Base-by-base conservation (phyloP, 2,113 vertebrate genomes). In the Symphodus melops region DNA sequence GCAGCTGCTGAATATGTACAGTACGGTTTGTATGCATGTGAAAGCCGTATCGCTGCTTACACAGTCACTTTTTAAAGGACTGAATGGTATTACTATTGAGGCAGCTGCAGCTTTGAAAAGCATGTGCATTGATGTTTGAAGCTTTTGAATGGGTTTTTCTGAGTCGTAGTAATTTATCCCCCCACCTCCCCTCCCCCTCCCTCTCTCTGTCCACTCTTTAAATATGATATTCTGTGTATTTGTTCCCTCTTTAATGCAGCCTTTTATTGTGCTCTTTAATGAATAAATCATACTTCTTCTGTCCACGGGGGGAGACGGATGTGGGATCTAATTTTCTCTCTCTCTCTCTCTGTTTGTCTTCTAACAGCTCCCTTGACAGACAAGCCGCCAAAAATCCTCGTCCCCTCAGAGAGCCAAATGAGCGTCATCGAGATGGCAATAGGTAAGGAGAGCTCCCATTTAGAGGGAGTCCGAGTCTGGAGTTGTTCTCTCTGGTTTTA, bases 371-470 rank as follows among this genome's bases (percentile, higher is more conserved):
- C 98, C 70, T 88, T 98, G 90, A 99, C 98, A 87, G 97, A 99
- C 95, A 97, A 97, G 88, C 96, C 98, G 86, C 98, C 97, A 74
- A 99, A 98, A 92, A 96, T 99, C 90, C 94, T 99, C 60, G 96
- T 94, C 66, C 98, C 98, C 11, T 86, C 95, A 69, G 98, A 99
- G 94, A 96, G 87, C 92, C 97, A 97, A 89, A 86, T 97, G 89
- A 99, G 93, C 83, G 53, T 96, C 92, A 95, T 98, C 67, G 98
- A 99, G 91, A 94, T 96, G 56, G 95, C 96, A 69, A 91, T 96
- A 92, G 97, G 98, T 99, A 94, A 97, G 97, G 91, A 84, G 58
- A 9, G 13, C 60, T 68, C 62, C 65, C 25, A 67, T 72, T 72
- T 67, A 28, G 54, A 75, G 61, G 42, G 49, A 63, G 52, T 74